Evolutionary conservation across 2,113 vertebrate species (phyloP), one percentile per base, ranked within the genome.

Genomic region (Ardeotis arabs): DNA sequence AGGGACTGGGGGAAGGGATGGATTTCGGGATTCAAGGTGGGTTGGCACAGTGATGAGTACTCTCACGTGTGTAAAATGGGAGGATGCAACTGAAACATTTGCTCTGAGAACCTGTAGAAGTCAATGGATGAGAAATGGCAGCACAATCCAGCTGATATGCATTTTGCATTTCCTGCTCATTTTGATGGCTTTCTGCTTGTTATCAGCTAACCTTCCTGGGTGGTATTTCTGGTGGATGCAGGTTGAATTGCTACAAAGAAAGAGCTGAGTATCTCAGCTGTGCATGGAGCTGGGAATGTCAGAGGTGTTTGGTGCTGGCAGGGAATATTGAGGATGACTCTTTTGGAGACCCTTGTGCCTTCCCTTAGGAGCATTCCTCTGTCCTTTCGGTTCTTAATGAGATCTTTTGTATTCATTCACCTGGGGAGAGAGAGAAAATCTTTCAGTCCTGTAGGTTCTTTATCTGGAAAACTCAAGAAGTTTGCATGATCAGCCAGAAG

Each of bases 391-490:
- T 82, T 93, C 58, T 62, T 82, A 50, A n/a, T 45, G n/a, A 24
- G 25, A 5, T 88, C 33, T 67, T 60, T 50, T 60, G 13, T 70
- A 60, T 84, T 90, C 84, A 64, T 75, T 91, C 68, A 59, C 58
- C 68, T 47, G 83, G 63, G 75, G 75, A 95, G 25, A 17, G 13
- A 76, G 33, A 86, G 55, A 76, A 85, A 73, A 97, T 28, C 86
- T 96, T 90, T 80, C 78, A 95, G 59, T 96, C 80, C 89, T 93
- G 72, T 94, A 87, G 56, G 70, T 83, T 95, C 84, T 97, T 85
- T 74, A 69, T 91, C 93, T 93, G 92, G 72, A 91, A 94, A 96
- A 93, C 85, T 95, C 62, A 20, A 92, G 92, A 95, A 96, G 62
- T 76, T 95, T 79, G 76, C 0, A 0, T 60, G 94, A 80, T 96